Percentiles rank a stretch among this genome's conserved stretches.
These are phyloP conservation scores for Ypsolopha sequella DNA, from an alignment of 2,888 invertebrate genomes.

Conservation along the genomic window DNA sequence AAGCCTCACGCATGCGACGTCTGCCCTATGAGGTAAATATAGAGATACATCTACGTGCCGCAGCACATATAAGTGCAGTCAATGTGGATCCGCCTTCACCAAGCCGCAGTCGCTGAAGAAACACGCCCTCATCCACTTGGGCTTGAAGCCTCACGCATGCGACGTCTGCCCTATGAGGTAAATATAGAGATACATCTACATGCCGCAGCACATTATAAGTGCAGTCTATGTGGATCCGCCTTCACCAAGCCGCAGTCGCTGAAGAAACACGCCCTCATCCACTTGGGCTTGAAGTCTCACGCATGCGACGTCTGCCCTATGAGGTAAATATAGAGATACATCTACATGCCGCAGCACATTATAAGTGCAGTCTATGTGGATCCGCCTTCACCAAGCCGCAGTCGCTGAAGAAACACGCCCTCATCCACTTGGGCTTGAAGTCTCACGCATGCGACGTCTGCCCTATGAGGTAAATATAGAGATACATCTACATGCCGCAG, in stretches of 20 bases:
- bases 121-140: conserved; percentile 75
- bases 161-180: conserved; percentile 60
- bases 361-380: conserved; percentile 74
- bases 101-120: conserved; percentile 71
- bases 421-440: conserved; percentile 74
- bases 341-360: conserved; percentile 42
- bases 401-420: conserved; percentile 73
- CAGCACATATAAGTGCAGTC: conserved; percentile 72
- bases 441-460: conserved; percentile 65
- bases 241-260: conserved; percentile 69
- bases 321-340: conserved; percentile 27
- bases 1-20: conserved; percentile 65
- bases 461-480: conserved; percentile 38
- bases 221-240: conserved; percentile 72
- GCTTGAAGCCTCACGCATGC: conserved; percentile 67
- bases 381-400: conserved; percentile 68
- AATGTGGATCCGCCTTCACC: conserved; percentile 72
- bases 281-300: conserved; percentile 71
- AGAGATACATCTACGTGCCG: too few relatives aligned
- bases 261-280: conserved; percentile 75
- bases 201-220: conserved; percentile 62
- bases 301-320: conserved; percentile 59
- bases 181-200: neutral
- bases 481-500: too few relatives aligned
- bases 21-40: conserved; percentile 50